phyloP scores from a whole-genome alignment of 64 coral and sea anemone species.

The Stichodactyla mertensii region DNA sequence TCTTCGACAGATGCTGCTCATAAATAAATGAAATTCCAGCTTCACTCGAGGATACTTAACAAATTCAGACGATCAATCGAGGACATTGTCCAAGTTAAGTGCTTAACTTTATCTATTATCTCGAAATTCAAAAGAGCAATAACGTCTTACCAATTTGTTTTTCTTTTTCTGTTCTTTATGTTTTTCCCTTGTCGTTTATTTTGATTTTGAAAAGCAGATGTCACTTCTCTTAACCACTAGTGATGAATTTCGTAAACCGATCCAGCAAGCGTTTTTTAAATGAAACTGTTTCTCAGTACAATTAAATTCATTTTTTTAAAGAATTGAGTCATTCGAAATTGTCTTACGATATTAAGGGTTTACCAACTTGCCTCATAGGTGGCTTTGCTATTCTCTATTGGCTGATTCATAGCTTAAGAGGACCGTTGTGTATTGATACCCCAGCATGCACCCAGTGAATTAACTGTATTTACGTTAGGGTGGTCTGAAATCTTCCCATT shows the following conservation, averaged over 20 bases:
- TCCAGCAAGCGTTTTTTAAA: background rate
- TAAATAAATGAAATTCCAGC: background rate
- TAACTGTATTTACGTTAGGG: background rate
- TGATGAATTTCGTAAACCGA: background rate
- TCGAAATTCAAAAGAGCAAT: background rate
- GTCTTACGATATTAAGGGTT: background rate
- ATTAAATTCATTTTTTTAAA: background rate
- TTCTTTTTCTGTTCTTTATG: background rate
- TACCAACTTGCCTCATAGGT: constrained; percentile 7
- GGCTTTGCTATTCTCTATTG: background rate
- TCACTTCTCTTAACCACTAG: background rate
- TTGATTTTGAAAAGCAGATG: constrained; percentile 6
- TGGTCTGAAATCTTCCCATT: background rate
- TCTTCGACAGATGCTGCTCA: too few species aligned
- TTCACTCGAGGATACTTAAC: background rate
- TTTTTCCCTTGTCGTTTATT: background rate
- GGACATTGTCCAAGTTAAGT: background rate
- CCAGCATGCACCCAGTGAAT: background rate
- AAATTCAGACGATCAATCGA: background rate
- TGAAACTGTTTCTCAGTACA: background rate
- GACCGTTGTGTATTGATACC: background rate
- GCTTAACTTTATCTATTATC: background rate
- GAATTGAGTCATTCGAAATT: constrained; percentile 1
- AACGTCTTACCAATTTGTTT: background rate
- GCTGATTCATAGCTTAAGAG: background rate